Percentiles rank a stretch among this genome's conserved stretches.
Conservation (phyloP, 1,140 invertebrate species). For the Zaprionus camerounensis region DNA sequence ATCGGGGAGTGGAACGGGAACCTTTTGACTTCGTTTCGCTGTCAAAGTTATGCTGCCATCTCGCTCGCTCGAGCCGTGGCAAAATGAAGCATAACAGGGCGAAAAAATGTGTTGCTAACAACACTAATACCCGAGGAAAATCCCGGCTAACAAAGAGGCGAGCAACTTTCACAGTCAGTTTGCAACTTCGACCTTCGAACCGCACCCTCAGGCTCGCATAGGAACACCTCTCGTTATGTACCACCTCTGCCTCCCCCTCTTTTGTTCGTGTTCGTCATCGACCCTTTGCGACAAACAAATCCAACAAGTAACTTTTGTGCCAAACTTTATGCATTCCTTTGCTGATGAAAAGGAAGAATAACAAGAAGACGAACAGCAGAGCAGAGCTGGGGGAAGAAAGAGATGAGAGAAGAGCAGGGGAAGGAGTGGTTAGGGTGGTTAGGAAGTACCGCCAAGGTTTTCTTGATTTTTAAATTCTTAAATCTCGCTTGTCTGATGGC, state of each 20-base stretch:
- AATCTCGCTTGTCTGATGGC: conserved; percentile 48
- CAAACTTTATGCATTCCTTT: conserved; percentile 81
- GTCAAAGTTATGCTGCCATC: conserved; percentile 42
- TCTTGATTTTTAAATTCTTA: conserved; percentile 67
- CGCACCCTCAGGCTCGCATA: conserved; percentile 4
- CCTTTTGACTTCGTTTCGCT: conserved; percentile 40
- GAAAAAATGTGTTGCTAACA: conserved; percentile 66
- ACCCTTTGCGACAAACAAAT: conserved; percentile 81
- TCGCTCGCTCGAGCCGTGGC: conserved; percentile 7
- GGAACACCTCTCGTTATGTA: background rate
- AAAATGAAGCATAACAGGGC: conserved; percentile 75
- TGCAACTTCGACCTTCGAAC: conserved; percentile 45
- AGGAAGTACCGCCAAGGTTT: conserved; percentile 58
- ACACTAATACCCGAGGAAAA: conserved; percentile 75
- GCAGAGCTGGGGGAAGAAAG: conserved; percentile 13
- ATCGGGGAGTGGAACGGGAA: conserved; percentile 12
- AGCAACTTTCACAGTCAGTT: conserved; percentile 65
- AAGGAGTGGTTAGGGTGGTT: conserved; percentile 22
- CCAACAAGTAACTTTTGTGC: conserved; percentile 74
- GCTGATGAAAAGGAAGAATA: conserved; percentile 68
- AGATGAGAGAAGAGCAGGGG: background rate
- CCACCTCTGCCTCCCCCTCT: conserved; percentile 7
- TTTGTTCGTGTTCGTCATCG: conserved; percentile 18
- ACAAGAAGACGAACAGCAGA: conserved; percentile 28
- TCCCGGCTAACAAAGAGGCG: conserved; percentile 67